phyloP scores from a whole-genome alignment of 2,113 vertebrate species.

The Mirounga angustirostris region DNA sequence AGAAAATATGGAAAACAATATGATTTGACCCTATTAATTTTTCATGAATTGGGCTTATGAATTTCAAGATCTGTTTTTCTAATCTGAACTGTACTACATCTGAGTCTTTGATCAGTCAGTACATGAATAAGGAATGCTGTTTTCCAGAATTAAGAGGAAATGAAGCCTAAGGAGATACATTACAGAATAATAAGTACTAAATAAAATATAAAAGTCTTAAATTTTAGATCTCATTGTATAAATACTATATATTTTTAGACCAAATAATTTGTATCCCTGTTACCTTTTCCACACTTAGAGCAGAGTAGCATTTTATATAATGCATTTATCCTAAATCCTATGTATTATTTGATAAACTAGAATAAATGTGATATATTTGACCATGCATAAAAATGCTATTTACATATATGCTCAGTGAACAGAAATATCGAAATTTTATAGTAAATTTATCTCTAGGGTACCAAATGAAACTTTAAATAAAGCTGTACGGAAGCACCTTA shows the following conservation, averaged over 20 bases:
- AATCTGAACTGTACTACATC: conserved; percentile 74
- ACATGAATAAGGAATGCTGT: conserved; percentile 84
- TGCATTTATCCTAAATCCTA: not conserved
- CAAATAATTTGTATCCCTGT: not conserved
- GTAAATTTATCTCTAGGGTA: not conserved
- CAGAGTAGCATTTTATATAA: not conserved
- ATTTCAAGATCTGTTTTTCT: conserved; percentile 73
- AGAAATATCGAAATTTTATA: not conserved
- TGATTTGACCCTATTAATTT: conserved; percentile 77
- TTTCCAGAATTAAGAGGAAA: conserved; percentile 85
- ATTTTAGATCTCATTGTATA: conserved; percentile 63
- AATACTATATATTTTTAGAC: not conserved
- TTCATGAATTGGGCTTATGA: conserved; percentile 75
- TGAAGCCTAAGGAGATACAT: conserved; percentile 77
- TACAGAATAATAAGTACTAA: conserved; percentile 76
- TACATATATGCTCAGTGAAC: not conserved
- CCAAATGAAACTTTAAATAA: not conserved
- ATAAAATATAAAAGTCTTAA: conserved; percentile 81
- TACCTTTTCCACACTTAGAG: not conserved
- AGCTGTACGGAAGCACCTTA: not conserved
- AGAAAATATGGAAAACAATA: conserved; percentile 71
- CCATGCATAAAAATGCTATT: not conserved
- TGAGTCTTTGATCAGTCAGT: conserved; percentile 85
- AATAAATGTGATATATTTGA: not conserved
- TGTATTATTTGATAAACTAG: conserved; percentile 3